A percentile compares a stretch with the other conserved stretches of the same genome.
Evolutionary conservation across 2,888 invertebrate species (phyloP).

Genomic region (Diabrotica balteata): DNA sequence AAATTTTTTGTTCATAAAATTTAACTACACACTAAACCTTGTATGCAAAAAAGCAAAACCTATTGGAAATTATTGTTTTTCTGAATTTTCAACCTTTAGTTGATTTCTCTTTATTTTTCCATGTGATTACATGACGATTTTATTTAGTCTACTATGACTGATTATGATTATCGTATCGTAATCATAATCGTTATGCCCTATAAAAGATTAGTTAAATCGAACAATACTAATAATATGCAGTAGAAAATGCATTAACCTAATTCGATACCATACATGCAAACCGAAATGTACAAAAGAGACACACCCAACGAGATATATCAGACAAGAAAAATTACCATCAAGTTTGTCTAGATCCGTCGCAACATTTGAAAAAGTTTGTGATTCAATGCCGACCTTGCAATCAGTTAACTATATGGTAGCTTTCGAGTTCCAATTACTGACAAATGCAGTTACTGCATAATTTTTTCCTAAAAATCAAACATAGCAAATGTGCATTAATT

Average conservation of each 20-base stretch:
- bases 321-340: conserved; percentile 1
- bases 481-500: conserved; percentile 26
- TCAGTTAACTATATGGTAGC: conserved; percentile 37
- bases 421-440: conserved; percentile 11
- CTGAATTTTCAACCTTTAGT: too few species aligned
- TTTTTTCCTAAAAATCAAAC: conserved; percentile 39
- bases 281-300: conserved; percentile 6
- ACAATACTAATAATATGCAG: too few species aligned
- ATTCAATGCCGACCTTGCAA: conserved; percentile 44
- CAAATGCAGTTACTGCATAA: conserved; percentile 15
- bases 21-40: too few species aligned
- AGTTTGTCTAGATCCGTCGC: conserved; percentile 4
- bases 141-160: too few species aligned
- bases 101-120: too few species aligned
- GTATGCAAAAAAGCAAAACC: too few species aligned
- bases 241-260: neutral
- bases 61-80: too few species aligned
- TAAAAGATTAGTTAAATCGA: too few species aligned
- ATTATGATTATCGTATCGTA: too few species aligned
- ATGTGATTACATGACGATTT: too few species aligned
- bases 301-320: conserved; percentile 19
- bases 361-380: conserved; percentile 27
- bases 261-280: neutral
- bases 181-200: too few species aligned
- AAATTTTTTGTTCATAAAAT: too few species aligned